Evolutionary conservation across 2,113 vertebrate species (phyloP).

Genomic region (Lepus americanus): DNA sequence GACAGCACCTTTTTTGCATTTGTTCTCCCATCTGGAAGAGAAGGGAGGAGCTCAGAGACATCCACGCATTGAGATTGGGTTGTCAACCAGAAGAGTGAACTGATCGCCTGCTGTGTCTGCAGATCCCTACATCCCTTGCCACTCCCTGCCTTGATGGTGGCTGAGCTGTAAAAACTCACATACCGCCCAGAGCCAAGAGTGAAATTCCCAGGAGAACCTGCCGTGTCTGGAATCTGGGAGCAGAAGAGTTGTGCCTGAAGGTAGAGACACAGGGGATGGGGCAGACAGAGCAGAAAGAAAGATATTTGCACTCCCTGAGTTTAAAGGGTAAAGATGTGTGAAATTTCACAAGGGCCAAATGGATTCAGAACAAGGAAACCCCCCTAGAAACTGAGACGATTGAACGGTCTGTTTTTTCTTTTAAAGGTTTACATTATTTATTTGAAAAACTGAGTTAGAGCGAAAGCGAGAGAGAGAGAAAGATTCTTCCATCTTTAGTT

Average conservation of each 20-base stretch:
- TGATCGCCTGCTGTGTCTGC: background rate
- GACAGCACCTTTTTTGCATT: too few relatives aligned
- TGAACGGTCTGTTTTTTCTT: too few relatives aligned
- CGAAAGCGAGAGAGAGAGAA: too few relatives aligned
- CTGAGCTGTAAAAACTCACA: background rate
- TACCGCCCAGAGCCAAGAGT: accelerated
- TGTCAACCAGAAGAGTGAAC: background rate
- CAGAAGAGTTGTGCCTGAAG: background rate
- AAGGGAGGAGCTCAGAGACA: background rate
- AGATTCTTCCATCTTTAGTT: too few relatives aligned
- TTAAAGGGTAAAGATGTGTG: background rate
- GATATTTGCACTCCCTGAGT: background rate
- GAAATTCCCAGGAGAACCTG: too few relatives aligned
- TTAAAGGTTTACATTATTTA: too few relatives aligned
- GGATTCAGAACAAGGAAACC: background rate
- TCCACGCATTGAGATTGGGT: accelerated
- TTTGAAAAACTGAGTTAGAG: too few relatives aligned
- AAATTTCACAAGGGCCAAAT: accelerated
- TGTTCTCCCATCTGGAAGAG: background rate
- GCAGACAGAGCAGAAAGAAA: background rate
- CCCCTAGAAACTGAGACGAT: background rate
- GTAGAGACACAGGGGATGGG: accelerated
- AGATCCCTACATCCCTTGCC: too few relatives aligned
- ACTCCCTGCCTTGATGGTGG: accelerated
- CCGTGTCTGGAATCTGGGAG: accelerated